These are phyloP conservation scores for Muraenolepis orangiensis DNA, from an alignment of 2,797 vertebrate genomes.

Conservation along the genomic window DNA sequence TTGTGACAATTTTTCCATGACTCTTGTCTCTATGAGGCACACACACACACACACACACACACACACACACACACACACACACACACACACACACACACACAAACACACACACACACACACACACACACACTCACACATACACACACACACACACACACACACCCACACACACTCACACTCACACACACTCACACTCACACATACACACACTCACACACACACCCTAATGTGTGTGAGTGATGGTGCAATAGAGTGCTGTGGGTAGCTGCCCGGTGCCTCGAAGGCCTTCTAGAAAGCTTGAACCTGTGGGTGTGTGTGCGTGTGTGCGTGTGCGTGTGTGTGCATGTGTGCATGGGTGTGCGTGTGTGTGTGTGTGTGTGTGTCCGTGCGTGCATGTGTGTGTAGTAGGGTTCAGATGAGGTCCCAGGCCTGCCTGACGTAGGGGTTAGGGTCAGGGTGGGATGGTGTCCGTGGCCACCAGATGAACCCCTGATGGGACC, in stretches of 20 bases:
- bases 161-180: constrained; percentile 15
- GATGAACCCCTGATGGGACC: too few relatives aligned
- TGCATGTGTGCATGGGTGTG: too few relatives aligned
- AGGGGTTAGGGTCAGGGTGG: too few relatives aligned
- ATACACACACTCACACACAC: constrained; percentile 3
- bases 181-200: neutral
- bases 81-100: neutral
- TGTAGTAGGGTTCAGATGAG: neutral
- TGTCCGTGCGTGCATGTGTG: neutral
- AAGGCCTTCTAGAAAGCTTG: constrained; percentile 44
- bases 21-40: constrained; percentile 33
- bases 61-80: constrained; percentile 15
- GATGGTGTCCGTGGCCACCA: too few relatives aligned
- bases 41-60: neutral
- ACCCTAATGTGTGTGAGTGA: constrained; percentile 47
- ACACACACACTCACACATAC: constrained; percentile 11
- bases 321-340: neutral
- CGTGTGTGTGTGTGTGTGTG: neutral
- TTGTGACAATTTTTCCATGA: constrained; percentile 32
- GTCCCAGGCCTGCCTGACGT: neutral
- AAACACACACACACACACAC: neutral
- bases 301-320: neutral
- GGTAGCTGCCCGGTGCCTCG: constrained; percentile 49
- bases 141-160: neutral
- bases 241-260: constrained; percentile 59